A percentile compares a stretch with the other conserved stretches of the same genome.
These are phyloP conservation scores for Diadema setosum DNA, from an alignment of 35 echinoderm and acorn worm genomes.

Conservation along the genomic window DNA sequence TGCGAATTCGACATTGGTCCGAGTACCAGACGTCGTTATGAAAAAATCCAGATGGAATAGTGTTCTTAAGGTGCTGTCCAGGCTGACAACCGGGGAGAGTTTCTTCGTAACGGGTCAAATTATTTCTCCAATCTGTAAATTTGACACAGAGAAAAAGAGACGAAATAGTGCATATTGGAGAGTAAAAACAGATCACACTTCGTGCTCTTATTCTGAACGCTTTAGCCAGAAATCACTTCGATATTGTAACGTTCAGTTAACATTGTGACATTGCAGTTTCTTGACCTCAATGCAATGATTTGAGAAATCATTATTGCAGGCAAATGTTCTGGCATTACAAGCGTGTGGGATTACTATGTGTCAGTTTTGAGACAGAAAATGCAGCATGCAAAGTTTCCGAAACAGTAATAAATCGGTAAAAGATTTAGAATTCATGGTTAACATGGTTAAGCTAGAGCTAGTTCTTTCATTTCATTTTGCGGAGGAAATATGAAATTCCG, in stretches of 20 bases:
- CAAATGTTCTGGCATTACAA: neutral
- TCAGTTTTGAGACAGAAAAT: neutral
- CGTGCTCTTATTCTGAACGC: neutral
- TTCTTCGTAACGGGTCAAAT: neutral
- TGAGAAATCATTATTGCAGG: too few species aligned
- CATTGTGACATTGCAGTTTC: neutral
- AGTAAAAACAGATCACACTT: neutral
- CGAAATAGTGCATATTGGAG: neutral
- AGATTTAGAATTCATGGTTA: neutral
- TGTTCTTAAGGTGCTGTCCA: neutral
- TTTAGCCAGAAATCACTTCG: neutral
- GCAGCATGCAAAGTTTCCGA: neutral
- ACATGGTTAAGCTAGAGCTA: neutral
- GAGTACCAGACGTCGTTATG: neutral
- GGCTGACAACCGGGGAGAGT: neutral
- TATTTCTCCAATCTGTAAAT: neutral
- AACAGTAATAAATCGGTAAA: neutral
- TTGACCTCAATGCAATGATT: too few species aligned
- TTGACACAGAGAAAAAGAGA: neutral
- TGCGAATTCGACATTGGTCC: neutral
- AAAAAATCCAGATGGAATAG: neutral
- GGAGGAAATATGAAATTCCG: too few species aligned
- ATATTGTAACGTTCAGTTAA: neutral
- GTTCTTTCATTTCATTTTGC: too few species aligned
- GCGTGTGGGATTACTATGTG: neutral